Evolutionary conservation across 2,888 invertebrate genomes (phyloP).

Genomic region (Rotaria sp.): DNA sequence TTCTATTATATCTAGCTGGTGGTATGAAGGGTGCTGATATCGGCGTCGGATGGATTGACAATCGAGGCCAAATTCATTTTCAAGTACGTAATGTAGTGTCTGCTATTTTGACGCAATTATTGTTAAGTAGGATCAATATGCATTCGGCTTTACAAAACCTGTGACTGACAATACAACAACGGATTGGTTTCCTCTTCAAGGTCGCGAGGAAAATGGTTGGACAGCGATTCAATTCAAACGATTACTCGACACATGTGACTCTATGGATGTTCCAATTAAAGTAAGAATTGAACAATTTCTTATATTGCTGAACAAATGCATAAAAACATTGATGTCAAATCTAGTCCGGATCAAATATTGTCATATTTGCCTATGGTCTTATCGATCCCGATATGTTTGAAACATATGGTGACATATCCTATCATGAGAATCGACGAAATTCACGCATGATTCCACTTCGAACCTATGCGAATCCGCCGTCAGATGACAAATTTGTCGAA

Average conservation of each 20-base stretch:
- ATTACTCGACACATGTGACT: conserved; percentile 35
- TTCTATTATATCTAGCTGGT: conserved; percentile 64
- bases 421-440: background rate
- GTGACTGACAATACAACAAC: conserved; percentile 30
- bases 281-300: background rate
- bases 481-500: background rate
- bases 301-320: too few relatives aligned
- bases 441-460: background rate
- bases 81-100: conserved; percentile 42
- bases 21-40: conserved; percentile 75
- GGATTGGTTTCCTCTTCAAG: conserved; percentile 34
- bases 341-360: conserved; percentile 2
- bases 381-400: background rate
- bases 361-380: conserved; percentile 32
- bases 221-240: conserved; percentile 40
- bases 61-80: conserved; percentile 43
- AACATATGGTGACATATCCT: background rate
- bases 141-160: background rate
- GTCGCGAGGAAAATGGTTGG: conserved; percentile 39
- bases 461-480: background rate
- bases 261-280: conserved; percentile 34
- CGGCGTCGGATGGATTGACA: conserved; percentile 73
- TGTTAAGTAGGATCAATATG: conserved; percentile 26
- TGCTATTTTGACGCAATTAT: background rate
- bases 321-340: background rate